Base-by-base conservation (phyloP, 2,888 invertebrate genomes). In the Lochmaea crataegi region DNA sequence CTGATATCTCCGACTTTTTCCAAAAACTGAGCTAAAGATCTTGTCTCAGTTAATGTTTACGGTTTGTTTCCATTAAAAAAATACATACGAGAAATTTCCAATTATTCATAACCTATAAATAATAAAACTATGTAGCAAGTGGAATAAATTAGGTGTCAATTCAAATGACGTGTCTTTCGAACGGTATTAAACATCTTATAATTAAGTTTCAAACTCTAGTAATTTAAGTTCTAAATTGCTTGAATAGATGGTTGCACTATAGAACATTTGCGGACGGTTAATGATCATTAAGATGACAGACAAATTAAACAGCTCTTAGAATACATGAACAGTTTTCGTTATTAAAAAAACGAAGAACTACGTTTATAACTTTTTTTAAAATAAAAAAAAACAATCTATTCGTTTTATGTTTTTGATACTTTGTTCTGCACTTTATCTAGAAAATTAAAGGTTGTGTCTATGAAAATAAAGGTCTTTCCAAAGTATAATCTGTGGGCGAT, bases 211-310 rank as follows among this genome's bases (percentile, higher is more conserved):
- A 45, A 45, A 45, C 45, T 12, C 45, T 45, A 4, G 45, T 45
- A 45, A 45, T 45, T 45, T 45, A 45, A 10, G 6, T 45, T 12
- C 45, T 10, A 45, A 45, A 45, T 12, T 45, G 4, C 45, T 45
- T 45, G 45, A 45, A 45, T 45, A 12, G 12, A 45, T 45, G 14
- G 45, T 45, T 12, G 14, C 14, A 45, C 12, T 45, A 14, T 45
- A 14, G 12, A 45, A 12, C 45, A 51, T 51, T 14, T 51, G 51
- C n/a, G 14, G 51, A 16, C n/a, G 7, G n/a, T 51, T n/a, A 51
- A 51, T 51, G n/a, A 51, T n/a, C 51, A 51, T 51, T n/a, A 51
- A 51, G 51, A 51, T n/a, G n/a, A 51, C n/a, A 51, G n/a, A 16
- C 51, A n/a, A 45, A 45, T 45, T 45, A 4, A 45, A 45, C 42